Conservation (phyloP, 35 echinoderm and acorn worm genomes). For the Patiria miniata region DNA sequence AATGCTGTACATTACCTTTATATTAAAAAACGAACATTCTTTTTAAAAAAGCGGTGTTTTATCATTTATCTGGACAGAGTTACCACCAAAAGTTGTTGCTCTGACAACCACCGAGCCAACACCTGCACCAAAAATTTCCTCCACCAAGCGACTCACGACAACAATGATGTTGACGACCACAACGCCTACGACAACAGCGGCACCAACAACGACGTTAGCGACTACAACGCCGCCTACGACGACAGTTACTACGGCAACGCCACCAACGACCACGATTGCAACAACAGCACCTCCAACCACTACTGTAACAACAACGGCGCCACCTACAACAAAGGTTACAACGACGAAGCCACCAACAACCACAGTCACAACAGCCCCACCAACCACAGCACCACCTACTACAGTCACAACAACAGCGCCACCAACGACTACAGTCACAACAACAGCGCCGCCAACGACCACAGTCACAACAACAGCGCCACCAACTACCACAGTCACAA, state of each 20-base stretch:
- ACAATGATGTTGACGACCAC: no score
- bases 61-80: background rate
- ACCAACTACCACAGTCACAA: constrained; percentile 36
- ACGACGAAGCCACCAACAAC: background rate
- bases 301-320: no score
- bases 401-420: constrained; percentile 44
- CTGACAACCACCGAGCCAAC: constrained; percentile 20
- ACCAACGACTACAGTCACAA: constrained; percentile 1
- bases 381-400: constrained; percentile 54
- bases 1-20: no score
- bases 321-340: background rate
- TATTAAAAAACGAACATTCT: background rate
- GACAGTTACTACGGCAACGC: background rate
- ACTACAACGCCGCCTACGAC: constrained; percentile 39
- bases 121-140: background rate
- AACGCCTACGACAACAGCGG: constrained; percentile 32
- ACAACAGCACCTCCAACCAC: background rate
- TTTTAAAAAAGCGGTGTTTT: background rate
- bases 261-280: constrained; percentile 1
- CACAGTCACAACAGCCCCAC: background rate
- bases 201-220: no score
- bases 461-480: constrained; percentile 34
- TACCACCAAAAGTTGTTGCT: background rate
- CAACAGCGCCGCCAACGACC: constrained; percentile 34
- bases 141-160: background rate